Conservation (phyloP, 1,140 invertebrate species). For the Acromyrmex charruanus region DNA sequence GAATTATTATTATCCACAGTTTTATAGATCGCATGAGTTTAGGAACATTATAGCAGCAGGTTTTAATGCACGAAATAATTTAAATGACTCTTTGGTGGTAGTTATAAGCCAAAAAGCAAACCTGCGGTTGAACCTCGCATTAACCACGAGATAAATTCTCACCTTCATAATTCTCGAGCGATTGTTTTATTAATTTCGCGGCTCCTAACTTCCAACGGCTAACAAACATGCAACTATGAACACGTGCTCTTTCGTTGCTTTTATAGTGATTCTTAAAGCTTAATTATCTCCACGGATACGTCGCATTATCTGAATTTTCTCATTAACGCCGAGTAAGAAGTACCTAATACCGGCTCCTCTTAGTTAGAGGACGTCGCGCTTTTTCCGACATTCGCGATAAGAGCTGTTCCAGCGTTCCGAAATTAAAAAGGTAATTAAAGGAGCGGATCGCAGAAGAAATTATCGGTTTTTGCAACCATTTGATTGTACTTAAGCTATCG, state of each 20-base stretch:
- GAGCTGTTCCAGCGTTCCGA: not conserved
- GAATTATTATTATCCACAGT: conserved; percentile 17
- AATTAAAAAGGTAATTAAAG: conserved; percentile 63
- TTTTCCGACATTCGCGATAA: conserved; percentile 49
- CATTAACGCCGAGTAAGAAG: conserved; percentile 55
- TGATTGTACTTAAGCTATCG: conserved; percentile 24
- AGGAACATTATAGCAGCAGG: no score
- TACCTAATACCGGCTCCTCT: conserved; percentile 1
- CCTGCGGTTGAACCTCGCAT: not conserved
- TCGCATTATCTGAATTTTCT: conserved; percentile 61
- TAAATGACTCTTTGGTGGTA: not conserved
- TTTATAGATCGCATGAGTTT: not conserved
- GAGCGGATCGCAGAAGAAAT: conserved; percentile 28
- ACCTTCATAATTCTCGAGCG: conserved; percentile 33
- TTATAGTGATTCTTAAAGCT: conserved; percentile 56
- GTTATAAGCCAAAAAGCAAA: not conserved
- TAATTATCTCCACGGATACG: conserved; percentile 51
- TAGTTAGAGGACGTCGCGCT: conserved; percentile 34
- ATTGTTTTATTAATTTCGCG: conserved; percentile 50
- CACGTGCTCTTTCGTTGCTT: conserved; percentile 14
- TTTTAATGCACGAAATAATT: conserved; percentile 23
- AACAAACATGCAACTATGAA: conserved; percentile 6
- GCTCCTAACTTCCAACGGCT: not conserved
- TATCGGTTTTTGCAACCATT: conserved; percentile 30
- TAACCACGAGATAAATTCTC: conserved; percentile 47